Conservation (phyloP, 2,797 vertebrate species). For the Microctenopoma stevenorrisi region DNA sequence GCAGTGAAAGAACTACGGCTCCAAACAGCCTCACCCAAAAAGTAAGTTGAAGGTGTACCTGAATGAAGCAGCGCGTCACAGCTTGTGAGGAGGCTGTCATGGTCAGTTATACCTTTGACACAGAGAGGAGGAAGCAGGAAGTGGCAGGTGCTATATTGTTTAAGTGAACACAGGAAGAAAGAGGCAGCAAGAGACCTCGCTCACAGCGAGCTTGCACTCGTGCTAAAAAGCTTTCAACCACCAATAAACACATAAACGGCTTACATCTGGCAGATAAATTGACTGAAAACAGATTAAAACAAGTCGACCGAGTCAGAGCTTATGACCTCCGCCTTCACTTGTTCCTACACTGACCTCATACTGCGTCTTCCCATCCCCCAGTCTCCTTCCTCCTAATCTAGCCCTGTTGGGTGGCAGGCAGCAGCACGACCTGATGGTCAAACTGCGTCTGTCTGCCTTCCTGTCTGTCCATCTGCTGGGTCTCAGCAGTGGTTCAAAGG, state of each 20-base stretch:
- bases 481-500: conserved; percentile 43
- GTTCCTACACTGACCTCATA: conserved; percentile 69
- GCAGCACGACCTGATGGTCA: conserved; percentile 64
- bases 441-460: conserved; percentile 67
- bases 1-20: background rate
- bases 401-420: conserved; percentile 62
- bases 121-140: conserved; percentile 32
- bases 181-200: conserved; percentile 13
- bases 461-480: conserved; percentile 70
- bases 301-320: conserved; percentile 59
- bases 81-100: conserved; percentile 39
- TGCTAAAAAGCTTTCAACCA: conserved; percentile 54
- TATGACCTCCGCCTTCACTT: conserved; percentile 66
- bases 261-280: conserved; percentile 56
- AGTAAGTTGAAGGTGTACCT: conserved; percentile 22
- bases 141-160: conserved; percentile 59
- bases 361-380: conserved; percentile 62
- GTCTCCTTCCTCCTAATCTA: conserved; percentile 69
- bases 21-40: conserved; percentile 1
- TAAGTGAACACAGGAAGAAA: conserved; percentile 41
- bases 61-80: conserved; percentile 15
- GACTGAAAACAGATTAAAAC: conserved; percentile 69
- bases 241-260: conserved; percentile 61
- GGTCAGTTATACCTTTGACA: conserved; percentile 38
- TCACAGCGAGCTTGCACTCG: conserved; percentile 50